phyloP scores from a whole-genome alignment of 2,888 invertebrate species.

The Dorcus hopei region DNA sequence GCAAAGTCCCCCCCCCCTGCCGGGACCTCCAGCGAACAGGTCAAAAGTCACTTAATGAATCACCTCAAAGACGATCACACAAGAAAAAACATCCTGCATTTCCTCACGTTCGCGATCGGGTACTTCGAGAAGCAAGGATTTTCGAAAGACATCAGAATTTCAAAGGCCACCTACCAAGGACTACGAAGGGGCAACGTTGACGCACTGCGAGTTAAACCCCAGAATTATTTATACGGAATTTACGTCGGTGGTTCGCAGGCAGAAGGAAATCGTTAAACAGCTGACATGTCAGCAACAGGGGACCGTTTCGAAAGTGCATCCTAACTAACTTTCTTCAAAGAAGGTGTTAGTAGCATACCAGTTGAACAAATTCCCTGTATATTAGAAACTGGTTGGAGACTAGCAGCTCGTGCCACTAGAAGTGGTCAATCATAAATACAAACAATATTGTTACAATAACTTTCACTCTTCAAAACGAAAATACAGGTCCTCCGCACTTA shows the following conservation, averaged over 20 bases:
- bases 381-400: slow-evolving; percentile 80
- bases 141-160: slow-evolving; percentile 85
- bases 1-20: too few species aligned
- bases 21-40: too few species aligned
- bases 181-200: slow-evolving; percentile 95
- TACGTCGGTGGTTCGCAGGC: slow-evolving; percentile 81
- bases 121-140: slow-evolving; percentile 96
- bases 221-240: slow-evolving; percentile 92
- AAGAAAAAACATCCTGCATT: slow-evolving; percentile 83
- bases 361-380: slow-evolving; percentile 85
- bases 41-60: slow-evolving; percentile 98
- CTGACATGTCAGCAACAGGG: slow-evolving; percentile 85
- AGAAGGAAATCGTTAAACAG: slow-evolving; percentile 81
- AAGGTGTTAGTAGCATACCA: slow-evolving; percentile 77
- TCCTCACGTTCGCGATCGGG: slow-evolving; percentile 94
- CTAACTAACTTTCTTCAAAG: slow-evolving; percentile 85
- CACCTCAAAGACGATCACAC: slow-evolving; percentile 97
- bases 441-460: too few species aligned
- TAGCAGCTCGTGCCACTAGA: slow-evolving; percentile 58
- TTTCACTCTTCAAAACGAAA: too few species aligned
- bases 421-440: slow-evolving; percentile 43
- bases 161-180: slow-evolving; percentile 78
- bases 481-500: too few species aligned
- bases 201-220: slow-evolving; percentile 97
- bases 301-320: slow-evolving; percentile 76